Percentiles rank a stretch among this genome's conserved stretches.
phyloP scores from a whole-genome alignment of 2,888 invertebrate species.

The Ditula angustiorana region DNA sequence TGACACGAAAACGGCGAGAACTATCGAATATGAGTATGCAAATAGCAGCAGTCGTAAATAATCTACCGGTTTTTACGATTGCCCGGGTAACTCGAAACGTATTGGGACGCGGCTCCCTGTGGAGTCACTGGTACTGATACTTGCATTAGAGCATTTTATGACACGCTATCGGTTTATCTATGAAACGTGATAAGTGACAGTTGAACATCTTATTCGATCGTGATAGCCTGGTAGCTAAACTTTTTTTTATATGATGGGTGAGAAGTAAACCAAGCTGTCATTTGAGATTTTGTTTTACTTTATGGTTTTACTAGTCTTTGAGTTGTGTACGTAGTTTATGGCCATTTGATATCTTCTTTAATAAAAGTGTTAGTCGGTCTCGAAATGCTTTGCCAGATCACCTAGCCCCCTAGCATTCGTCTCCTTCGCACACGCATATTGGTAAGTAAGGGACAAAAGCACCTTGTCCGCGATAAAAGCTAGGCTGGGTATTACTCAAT shows the following conservation, averaged over 20 bases:
- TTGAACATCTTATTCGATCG: slow-evolving; percentile 32
- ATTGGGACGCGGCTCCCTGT: slow-evolving; percentile 26
- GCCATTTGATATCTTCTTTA: no score
- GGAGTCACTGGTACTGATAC: slow-evolving; percentile 12
- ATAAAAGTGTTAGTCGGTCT: no score
- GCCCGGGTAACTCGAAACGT: slow-evolving; percentile 17
- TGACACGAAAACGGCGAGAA: slow-evolving; percentile 15
- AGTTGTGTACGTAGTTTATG: no score
- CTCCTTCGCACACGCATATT: no score
- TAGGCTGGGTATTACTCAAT: no score
- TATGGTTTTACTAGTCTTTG: no score
- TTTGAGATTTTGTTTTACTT: no score
- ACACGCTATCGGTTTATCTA: slow-evolving; percentile 19
- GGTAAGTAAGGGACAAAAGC: no score
- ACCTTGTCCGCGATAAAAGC: no score
- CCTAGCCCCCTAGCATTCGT: no score
- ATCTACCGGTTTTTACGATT: slow-evolving; percentile 12
- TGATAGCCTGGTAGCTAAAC: slow-evolving; percentile 20
- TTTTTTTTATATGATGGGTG: slow-evolving; percentile 3
- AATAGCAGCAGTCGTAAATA: slow-evolving; percentile 17
- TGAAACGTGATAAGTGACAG: slow-evolving; percentile 34
- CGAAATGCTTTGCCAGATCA: no score
- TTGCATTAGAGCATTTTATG: slow-evolving; percentile 6
- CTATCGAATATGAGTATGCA: slow-evolving; percentile 19
- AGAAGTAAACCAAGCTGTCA: no score